Conservation (phyloP, 2,888 invertebrate species). For the Pemphredon lugubris region DNA sequence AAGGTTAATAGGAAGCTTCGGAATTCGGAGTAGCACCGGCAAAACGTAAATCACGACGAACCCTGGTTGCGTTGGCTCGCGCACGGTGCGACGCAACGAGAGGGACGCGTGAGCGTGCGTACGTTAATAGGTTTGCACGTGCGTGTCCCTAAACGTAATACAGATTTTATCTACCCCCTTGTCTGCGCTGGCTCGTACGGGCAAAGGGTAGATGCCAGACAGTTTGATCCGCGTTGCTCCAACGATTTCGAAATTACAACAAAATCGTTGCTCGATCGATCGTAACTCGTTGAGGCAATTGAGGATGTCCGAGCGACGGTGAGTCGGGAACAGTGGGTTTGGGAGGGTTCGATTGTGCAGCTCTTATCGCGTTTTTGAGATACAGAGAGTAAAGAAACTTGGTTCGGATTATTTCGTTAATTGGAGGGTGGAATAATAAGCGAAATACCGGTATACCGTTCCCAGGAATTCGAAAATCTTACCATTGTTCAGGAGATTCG, state of each 20-base stretch:
- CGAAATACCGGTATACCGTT: no score
- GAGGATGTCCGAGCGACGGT: constrained; percentile 30
- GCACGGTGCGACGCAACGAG: constrained; percentile 34
- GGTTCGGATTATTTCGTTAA: constrained; percentile 1
- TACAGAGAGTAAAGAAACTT: constrained; percentile 19
- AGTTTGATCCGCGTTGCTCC: constrained; percentile 63
- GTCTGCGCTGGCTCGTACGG: constrained; percentile 41
- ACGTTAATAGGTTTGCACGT: constrained; percentile 71
- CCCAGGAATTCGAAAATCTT: no score
- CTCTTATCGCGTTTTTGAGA: not conserved
- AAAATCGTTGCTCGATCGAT: constrained; percentile 51
- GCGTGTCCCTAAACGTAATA: constrained; percentile 72
- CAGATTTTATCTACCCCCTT: constrained; percentile 75
- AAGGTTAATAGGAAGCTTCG: constrained; percentile 43
- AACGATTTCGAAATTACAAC: constrained; percentile 54
- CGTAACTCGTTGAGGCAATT: constrained; percentile 50
- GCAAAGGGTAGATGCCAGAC: constrained; percentile 52
- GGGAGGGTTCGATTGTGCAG: not conserved
- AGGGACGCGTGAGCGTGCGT: constrained; percentile 49
- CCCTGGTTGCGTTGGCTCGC: constrained; percentile 7
- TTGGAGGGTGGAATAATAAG: no score
- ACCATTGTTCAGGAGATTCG: no score
- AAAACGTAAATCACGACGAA: constrained; percentile 58
- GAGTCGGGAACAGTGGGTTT: constrained; percentile 41
- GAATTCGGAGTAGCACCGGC: constrained; percentile 40